Evolutionary conservation across 2,797 vertebrate species (phyloP), one percentile per base, ranked within the genome.

Genomic region (Leptatherina wallacei): DNA sequence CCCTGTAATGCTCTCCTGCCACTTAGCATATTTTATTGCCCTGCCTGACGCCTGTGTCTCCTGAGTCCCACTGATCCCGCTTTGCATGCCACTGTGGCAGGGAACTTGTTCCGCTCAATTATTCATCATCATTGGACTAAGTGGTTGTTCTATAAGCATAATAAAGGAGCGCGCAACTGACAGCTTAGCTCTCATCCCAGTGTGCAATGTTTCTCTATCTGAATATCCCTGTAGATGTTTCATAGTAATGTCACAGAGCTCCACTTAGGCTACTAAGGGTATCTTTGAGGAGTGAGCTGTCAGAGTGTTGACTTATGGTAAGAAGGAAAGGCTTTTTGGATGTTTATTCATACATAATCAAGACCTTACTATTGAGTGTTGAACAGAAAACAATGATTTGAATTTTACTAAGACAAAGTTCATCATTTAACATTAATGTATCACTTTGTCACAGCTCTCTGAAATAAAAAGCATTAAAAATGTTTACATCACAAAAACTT

Each of bases 21-120:
- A 95, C 93, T 95, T 95, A 95, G 90, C 94, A 95, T 95, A 95
- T 95, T 95, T 95, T 94, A 95, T 94, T 94, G 92, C 91, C 78
- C 78, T 65, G 88, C 81, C 88, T 94, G 93, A 92, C 78, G 89
- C 92, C 80, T 67, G 80, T 79, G 92, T 92, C 92, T 90, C 92
- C 85, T 16, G 91, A 92, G 91, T 86, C 89, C 80, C 78, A 87
- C 87, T 89, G 89, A 91, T 91, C 87, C 80, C 76, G 90, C 91
- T 94, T 93, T 88, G 93, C 91, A 89, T 93, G 90, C 89, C 85
- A 82, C 84, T 51, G 83, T 92, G 92, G 92, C 91, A 84, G 88
- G 77, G 89, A 91, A 92, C 92, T 92, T 94, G 94, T 94, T 94
- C 92, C 91, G 87, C 94, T 95, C 93, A 94, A 95, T 95, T 95